A percentile compares a stretch with the other conserved stretches of the same genome.
phyloP scores from a whole-genome alignment of 2,113 vertebrate species.

The Gopherus evgoodei region DNA sequence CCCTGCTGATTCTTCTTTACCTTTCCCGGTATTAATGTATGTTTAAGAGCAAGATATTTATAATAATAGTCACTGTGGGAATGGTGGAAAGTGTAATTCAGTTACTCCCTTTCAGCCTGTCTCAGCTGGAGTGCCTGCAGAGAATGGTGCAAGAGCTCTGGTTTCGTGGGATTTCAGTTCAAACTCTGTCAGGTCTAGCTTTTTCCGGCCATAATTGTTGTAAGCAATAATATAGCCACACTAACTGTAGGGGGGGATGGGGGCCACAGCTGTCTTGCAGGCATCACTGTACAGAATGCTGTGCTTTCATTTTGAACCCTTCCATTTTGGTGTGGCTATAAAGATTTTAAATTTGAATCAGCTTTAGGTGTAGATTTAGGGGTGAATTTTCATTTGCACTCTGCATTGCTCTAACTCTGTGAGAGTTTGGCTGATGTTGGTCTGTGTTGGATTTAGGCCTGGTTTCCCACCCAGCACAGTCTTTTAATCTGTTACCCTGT shows the following conservation, averaged over 20 bases:
- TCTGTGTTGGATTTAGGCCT: not conserved
- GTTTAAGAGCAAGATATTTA: not conserved
- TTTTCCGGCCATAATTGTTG: not conserved
- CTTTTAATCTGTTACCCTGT: not conserved
- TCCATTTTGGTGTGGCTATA: not conserved
- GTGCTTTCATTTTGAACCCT: not conserved
- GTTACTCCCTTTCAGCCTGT: not conserved
- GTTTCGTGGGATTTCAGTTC: not conserved
- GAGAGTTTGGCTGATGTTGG: accelerated
- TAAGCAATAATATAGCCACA: not conserved
- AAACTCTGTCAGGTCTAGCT: not conserved
- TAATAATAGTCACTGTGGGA: not conserved
- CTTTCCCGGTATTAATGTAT: not conserved
- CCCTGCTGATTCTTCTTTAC: not conserved
- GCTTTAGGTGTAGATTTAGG: not conserved
- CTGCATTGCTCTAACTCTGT: not conserved
- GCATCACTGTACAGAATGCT: not conserved
- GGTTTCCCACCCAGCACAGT: not conserved
- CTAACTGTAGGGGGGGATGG: not conserved
- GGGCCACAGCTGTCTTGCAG: not conserved
- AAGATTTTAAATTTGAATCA: not conserved
- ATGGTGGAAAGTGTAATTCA: not conserved
- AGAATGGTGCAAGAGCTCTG: not conserved
- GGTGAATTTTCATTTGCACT: not conserved
- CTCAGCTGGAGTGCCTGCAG: not conserved